Conservation (phyloP, 2,113 vertebrate species). For the Vimba vimba region DNA sequence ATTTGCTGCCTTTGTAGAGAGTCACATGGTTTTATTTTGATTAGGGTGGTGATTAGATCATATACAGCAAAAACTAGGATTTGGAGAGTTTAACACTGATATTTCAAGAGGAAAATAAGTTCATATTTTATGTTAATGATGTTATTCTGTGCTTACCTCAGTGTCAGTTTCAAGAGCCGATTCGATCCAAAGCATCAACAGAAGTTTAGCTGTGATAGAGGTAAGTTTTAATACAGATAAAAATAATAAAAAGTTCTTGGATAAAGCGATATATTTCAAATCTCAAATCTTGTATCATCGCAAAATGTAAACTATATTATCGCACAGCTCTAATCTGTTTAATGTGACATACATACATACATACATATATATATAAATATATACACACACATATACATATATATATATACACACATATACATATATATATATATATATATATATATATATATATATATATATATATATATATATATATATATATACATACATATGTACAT, state of each 20-base stretch:
- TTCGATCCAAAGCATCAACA: constrained; percentile 36
- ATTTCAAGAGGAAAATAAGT: neutral
- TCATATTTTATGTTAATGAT: neutral
- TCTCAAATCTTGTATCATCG: neutral
- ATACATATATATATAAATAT: no score
- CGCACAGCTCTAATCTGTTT: neutral
- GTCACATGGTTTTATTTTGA: no score
- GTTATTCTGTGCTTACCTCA: neutral
- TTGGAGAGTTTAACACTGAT: neutral
- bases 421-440: no score
- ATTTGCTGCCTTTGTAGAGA: no score
- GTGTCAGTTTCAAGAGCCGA: constrained; percentile 38
- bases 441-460: no score
- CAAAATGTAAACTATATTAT: neutral
- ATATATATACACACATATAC: no score
- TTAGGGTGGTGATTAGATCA: no score
- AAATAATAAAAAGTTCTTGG: neutral
- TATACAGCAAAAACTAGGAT: neutral
- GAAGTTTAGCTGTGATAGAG: constrained; percentile 24
- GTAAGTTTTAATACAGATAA: neutral
- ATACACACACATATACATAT: no score
- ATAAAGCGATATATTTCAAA: neutral
- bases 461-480: no score
- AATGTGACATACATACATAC: neutral
- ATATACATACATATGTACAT: no score